Base-by-base conservation (phyloP, 2,113 vertebrate genomes). In the Hemiprocne comata region DNA sequence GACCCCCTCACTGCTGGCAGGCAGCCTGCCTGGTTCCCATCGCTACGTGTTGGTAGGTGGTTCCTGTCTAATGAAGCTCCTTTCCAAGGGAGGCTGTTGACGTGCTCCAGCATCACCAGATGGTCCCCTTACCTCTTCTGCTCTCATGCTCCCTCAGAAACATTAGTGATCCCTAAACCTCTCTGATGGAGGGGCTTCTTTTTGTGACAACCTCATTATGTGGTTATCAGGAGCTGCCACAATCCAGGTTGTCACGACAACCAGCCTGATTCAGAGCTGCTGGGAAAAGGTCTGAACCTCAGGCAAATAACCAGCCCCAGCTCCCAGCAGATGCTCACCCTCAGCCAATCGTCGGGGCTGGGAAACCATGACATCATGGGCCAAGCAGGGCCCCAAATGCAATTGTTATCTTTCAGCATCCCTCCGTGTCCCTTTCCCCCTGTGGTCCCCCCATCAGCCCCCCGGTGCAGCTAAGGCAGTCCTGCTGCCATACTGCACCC, bases 291-390 rank as follows among this genome's bases (percentile, higher is more conserved):
- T 98, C 98, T 98, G 97, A 98, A 98, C 99, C 98, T 98, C 98
- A 97, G 97, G 98, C 98, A 98, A 96, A 98, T 97, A 98, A 98
- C 97, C 98, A 98, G 97, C 98, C 97, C 98, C 97, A 97, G 98
- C 98, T 97, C 97, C 96, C 97, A 98, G 98, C 98, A 99, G 98
- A 99, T 99, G 99, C 98, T 99, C 98, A 88, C 93, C 85, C 87
- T 44, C 97, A 98, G 98, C 99, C 98, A 99, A 98, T 99, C 95
- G 76, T 94, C 91, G 50, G 96, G 97, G 91, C 89, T 79, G 94
- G 93, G 97, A 98, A 99, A 98, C 97, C 97, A 98, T 99, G 99
- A 99, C 99, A 98, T 99, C 99, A 99, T 98, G 99, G 98, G 98
- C 98, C 98, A 98, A 98, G 98, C 93, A 85, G 97, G 97, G 98